These are phyloP conservation scores for Strigamia maritima DNA, from an alignment of 2,888 invertebrate genomes.

Conservation along the genomic window DNA sequence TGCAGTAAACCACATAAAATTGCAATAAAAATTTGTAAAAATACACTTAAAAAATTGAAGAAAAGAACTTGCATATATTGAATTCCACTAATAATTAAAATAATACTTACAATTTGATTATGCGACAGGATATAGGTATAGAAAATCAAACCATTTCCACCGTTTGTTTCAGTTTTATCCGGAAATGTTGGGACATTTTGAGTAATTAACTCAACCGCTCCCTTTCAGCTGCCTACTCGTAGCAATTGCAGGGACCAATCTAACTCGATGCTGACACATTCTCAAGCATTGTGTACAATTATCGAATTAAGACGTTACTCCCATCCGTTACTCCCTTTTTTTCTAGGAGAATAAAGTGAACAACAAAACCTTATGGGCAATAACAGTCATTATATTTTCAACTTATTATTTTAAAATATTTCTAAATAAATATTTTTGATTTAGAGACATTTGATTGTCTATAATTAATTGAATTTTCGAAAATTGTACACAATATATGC, in stretches of 20 bases:
- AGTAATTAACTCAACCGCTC: neutral
- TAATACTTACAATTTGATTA: neutral
- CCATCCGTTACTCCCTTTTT: conserved; percentile 22
- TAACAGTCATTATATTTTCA: neutral
- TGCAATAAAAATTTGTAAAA: neutral
- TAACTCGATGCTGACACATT: neutral
- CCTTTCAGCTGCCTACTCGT: neutral
- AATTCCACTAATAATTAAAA: neutral
- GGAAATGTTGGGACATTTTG: neutral
- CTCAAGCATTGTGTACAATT: conserved; percentile 14
- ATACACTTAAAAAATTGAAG: neutral
- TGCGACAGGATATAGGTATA: neutral
- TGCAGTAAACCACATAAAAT: too few relatives aligned
- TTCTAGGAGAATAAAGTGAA: neutral
- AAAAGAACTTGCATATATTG: neutral
- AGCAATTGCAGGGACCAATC: conserved; percentile 2
- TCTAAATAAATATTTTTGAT: too few relatives aligned
- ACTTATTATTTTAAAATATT: too few relatives aligned
- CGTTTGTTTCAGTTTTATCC: neutral
- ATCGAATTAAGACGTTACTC: conserved; percentile 20
- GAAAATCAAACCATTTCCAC: conserved; percentile 5
- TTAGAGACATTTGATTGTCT: too few relatives aligned
- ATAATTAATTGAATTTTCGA: too few relatives aligned
- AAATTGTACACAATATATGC: neutral
- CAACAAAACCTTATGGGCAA: neutral